phyloP scores from a whole-genome alignment of 2,888 invertebrate genomes.

The Troides oblongomaculatus region DNA sequence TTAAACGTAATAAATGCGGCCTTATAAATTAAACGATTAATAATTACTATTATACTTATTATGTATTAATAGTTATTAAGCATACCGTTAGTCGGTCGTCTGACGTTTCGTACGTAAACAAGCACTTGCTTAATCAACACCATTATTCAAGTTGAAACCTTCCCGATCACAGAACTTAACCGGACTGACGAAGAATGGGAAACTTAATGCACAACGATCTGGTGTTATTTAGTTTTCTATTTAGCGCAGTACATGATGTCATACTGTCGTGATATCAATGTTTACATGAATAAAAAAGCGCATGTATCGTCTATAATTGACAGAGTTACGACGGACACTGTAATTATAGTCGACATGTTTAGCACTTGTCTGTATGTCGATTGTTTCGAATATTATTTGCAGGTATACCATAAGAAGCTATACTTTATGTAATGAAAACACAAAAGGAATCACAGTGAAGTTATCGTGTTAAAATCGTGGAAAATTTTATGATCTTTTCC shows the following conservation, averaged over 20 bases:
- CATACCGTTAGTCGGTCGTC: constrained; percentile 37
- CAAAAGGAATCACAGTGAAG: background rate
- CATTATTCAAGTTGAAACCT: constrained; percentile 41
- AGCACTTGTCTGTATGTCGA: no score
- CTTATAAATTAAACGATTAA: background rate
- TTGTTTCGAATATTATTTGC: no score
- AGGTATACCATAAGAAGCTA: background rate
- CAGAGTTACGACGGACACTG: background rate
- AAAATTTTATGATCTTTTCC: no score
- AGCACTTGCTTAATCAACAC: constrained; percentile 46
- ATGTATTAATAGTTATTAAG: constrained; percentile 39
- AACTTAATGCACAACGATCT: constrained; percentile 28
- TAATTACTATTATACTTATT: background rate
- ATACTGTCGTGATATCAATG: constrained; percentile 42
- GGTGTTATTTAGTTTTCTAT: constrained; percentile 31
- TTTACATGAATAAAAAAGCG: constrained; percentile 41
- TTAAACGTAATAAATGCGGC: background rate
- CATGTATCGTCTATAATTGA: constrained; percentile 34
- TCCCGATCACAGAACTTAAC: constrained; percentile 35
- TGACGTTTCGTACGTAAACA: constrained; percentile 45
- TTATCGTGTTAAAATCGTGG: no score
- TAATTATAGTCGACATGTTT: background rate
- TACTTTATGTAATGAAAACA: background rate
- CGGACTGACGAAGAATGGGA: constrained; percentile 40
- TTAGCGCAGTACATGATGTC: constrained; percentile 53